Base-by-base conservation (phyloP, 2,888 invertebrate genomes). In the Halocaridina rubra region DNA sequence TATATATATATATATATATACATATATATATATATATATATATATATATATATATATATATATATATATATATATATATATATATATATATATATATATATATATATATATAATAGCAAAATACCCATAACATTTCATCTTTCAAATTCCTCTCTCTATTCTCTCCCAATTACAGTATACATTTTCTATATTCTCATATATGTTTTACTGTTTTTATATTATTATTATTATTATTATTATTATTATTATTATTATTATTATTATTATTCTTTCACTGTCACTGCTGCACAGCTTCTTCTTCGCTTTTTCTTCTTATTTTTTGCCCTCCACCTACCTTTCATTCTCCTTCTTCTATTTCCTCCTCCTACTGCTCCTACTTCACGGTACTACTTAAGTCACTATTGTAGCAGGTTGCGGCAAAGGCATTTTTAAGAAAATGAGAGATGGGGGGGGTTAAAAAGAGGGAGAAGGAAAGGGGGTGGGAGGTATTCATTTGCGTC, bases 1-100 rank as follows among this genome's bases (percentile, higher is more conserved):
- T 67, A n/a, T 67, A 67, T 13, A 39, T 13, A 39, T 13, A 8
- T 8, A 8, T 67, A n/a, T 67, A 67, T 22, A n/a, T 16, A 67
- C 29, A 19, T 74, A 13, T 74, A 57, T 10, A 57, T 32, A n/a
- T 33, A n/a, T 74, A 13, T 33, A 74, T 2, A 33, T 74, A 74
- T 33, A n/a, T 74, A 74, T 74, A 33, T 33, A 39, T 74, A 33
- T 74, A 74, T 39, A 33, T 30, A 30, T 74, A 32, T 30, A n/a
- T 13, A 1, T n/a, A n/a, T 39, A 74, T 30, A 30, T 30, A 74
- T 30, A 33, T 16, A 74, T 74, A 39, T 74, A n/a, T n/a, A 39
- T 39, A 74, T 16, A 33, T 74, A 2, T 32, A 32, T 74, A 74
- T 30, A 33, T 74, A 74, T 74, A 74, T 74, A 39, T 33, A 32